Evolutionary conservation across 2,888 invertebrate genomes (phyloP).

Genomic region (Nudaria mundana): DNA sequence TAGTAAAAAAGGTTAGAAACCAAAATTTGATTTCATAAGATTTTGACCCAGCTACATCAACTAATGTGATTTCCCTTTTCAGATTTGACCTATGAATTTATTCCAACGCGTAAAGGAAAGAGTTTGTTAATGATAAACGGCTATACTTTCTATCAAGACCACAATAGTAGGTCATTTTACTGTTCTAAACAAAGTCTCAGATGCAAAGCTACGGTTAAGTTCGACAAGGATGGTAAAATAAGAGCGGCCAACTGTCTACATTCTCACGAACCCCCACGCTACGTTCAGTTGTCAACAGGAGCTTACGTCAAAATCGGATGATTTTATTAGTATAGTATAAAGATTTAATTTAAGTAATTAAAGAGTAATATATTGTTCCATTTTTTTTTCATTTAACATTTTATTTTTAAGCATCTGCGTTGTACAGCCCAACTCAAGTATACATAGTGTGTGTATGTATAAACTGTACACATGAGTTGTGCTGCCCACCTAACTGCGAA

Average conservation of each 20-base stretch:
- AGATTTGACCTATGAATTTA: constrained; percentile 22
- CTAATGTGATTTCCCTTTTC: constrained; percentile 6
- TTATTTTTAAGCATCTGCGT: no score
- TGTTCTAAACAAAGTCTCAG: constrained; percentile 28
- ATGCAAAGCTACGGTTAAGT: constrained; percentile 31
- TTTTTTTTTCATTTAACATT: not conserved
- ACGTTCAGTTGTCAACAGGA: constrained; percentile 13
- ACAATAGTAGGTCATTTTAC: constrained; percentile 21
- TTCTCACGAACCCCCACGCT: constrained; percentile 25
- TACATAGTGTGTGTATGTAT: no score
- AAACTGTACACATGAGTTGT: no score
- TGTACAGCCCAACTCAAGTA: no score
- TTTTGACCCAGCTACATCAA: no score
- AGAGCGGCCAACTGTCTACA: constrained; percentile 9
- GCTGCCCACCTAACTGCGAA: no score
- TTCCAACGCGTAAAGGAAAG: constrained; percentile 30
- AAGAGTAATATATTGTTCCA: not conserved
- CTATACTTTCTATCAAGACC: constrained; percentile 29
- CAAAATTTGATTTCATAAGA: no score
- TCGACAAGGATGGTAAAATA: constrained; percentile 19
- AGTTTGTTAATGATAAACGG: constrained; percentile 22
- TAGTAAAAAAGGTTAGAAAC: no score
- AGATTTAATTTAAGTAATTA: not conserved
- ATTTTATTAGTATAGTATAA: not conserved
- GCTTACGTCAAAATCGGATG: constrained; percentile 14